Percentiles rank a stretch among this genome's conserved stretches.
Evolutionary conservation across 1,140 invertebrate genomes (phyloP).

Genomic region (Zaprionus camerounensis): DNA sequence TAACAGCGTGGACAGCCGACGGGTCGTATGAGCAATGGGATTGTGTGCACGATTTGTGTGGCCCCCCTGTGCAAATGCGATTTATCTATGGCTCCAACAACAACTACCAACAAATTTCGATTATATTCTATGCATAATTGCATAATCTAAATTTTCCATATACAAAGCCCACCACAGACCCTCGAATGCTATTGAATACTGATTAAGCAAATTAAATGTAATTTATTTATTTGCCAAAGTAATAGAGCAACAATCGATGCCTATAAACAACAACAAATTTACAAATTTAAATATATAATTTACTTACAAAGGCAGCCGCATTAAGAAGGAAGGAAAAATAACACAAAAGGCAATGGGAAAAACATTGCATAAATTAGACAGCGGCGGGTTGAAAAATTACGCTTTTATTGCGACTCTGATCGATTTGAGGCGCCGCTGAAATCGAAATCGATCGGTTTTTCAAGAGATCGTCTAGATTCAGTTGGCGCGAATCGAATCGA

Average conservation of each 20-base stretch:
- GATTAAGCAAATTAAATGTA: slow-evolving; percentile 79
- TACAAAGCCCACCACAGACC: background rate
- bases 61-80: slow-evolving; percentile 20
- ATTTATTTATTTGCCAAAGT: slow-evolving; percentile 68
- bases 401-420: slow-evolving; percentile 62
- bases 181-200: slow-evolving; percentile 68
- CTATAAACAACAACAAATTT: slow-evolving; percentile 62
- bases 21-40: slow-evolving; percentile 44
- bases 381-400: slow-evolving; percentile 58
- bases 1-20: slow-evolving; percentile 13
- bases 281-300: slow-evolving; percentile 77
- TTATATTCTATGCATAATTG: slow-evolving; percentile 39
- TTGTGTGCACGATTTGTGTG: slow-evolving; percentile 39
- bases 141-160: slow-evolving; percentile 51
- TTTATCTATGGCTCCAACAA: slow-evolving; percentile 21
- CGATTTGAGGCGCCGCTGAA: slow-evolving; percentile 68
- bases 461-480: slow-evolving; percentile 59
- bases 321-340: background rate
- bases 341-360: slow-evolving; percentile 46
- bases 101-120: background rate
- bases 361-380: slow-evolving; percentile 73
- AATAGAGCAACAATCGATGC: slow-evolving; percentile 61
- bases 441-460: slow-evolving; percentile 53
- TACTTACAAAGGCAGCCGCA: slow-evolving; percentile 52
- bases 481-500: slow-evolving; percentile 44